A percentile compares a stretch with the other conserved stretches of the same genome.
phyloP scores from a whole-genome alignment of 2,888 invertebrate species.

The Endomychus coccineus region DNA sequence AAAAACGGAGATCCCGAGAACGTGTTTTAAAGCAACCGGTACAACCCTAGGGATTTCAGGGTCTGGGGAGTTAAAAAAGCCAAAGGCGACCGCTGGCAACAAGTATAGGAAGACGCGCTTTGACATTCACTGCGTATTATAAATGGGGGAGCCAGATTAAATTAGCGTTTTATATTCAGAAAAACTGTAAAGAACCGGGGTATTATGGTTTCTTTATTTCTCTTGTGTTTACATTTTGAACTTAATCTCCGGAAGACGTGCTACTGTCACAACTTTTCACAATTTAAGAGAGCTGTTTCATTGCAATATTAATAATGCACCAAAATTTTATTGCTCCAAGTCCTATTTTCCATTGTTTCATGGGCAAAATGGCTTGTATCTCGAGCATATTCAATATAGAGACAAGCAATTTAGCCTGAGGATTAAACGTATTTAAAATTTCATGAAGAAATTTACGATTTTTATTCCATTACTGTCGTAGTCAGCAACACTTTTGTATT shows the following conservation, averaged over 20 bases:
- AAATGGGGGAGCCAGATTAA: conserved; percentile 39
- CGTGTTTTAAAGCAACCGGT: conserved; percentile 36
- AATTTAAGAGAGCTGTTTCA: neutral
- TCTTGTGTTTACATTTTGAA: conserved; percentile 26
- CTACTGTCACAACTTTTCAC: conserved; percentile 22
- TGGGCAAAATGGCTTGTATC: too few relatives aligned
- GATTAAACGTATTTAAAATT: too few relatives aligned
- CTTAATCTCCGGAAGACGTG: conserved; percentile 26
- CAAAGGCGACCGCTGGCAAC: conserved; percentile 38
- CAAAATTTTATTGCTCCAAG: neutral
- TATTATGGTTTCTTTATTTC: conserved; percentile 24
- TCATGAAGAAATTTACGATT: too few relatives aligned
- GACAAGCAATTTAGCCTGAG: too few relatives aligned
- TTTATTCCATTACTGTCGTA: too few relatives aligned
- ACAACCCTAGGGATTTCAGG: conserved; percentile 33
- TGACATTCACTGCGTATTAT: conserved; percentile 37
- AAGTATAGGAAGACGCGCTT: conserved; percentile 36
- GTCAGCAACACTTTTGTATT: too few relatives aligned
- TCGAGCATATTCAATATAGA: too few relatives aligned
- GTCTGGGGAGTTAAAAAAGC: conserved; percentile 29
- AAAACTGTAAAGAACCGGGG: conserved; percentile 33
- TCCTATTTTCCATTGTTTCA: too few relatives aligned
- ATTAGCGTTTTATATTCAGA: conserved; percentile 39
- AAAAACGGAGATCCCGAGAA: conserved; percentile 33
- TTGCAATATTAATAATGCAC: neutral